Evolutionary conservation across 1,140 invertebrate species (phyloP), one percentile per base, ranked within the genome.

Genomic region (Drosophila nikananu): DNA sequence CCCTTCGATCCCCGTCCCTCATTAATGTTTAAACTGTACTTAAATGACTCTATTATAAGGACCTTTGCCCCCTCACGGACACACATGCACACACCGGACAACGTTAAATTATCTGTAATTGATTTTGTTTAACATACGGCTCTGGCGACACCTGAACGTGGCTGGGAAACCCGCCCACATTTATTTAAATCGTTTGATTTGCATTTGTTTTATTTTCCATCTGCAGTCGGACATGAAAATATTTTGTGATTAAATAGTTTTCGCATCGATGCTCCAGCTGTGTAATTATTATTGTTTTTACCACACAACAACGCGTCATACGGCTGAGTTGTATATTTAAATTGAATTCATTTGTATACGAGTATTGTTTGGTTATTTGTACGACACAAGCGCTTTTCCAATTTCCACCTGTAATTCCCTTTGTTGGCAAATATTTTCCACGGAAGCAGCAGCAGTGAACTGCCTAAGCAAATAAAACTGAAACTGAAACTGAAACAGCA

Each of bases 71-170:
- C 17, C 19, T 3, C 23, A 13, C 44, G 21, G 8, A 9, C 39
- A 8, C 17, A 41, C 17, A 42, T 9, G 3, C 10, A 21, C 42
- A 42, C 60, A 37, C 46, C 51, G 42, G 51, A 49, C 44, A 37
- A 77, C 58, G 67, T 86, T 86, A 89, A 89, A 84, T 89, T 86
- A 86, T 82, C 81, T 90, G 86, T 89, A 89, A 89, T 89, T 89
- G 86, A 89, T 89, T 89, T 89, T 89, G 86, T 90, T 89, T 81
- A 81, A 83, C 84, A 77, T 59, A 57, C 68, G 55, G 55, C 58
- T 49, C 54, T 12, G 13, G 8, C 19, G 17, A 46, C 55, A 51
- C 30, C 52, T n/a, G 13, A 30, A n/a, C 5, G 21, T 13, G 44
- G 19, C 19, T 13, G 19, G 21, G 17, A 10, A 9, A 15, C 37